Evolutionary conservation across 1,140 invertebrate genomes (phyloP).

Genomic region (Solenopsis invicta): DNA sequence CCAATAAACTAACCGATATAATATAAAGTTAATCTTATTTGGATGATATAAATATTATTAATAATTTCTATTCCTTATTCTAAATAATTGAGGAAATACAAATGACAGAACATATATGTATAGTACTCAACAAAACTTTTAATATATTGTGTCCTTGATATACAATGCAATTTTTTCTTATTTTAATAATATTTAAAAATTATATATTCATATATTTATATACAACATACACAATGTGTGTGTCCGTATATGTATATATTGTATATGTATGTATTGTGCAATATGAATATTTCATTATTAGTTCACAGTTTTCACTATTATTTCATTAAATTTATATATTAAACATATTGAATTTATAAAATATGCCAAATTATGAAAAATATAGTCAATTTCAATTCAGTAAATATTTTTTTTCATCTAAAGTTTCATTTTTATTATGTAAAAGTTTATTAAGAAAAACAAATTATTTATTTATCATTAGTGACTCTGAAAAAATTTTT

Average conservation of each 20-base stretch:
- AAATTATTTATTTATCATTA: constrained; percentile 14
- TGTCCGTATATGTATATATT: too few species aligned
- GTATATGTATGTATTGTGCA: too few species aligned
- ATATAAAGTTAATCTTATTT: neutral
- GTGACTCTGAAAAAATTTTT: constrained; percentile 35
- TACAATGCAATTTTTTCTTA: constrained; percentile 37
- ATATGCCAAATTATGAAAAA: constrained; percentile 2
- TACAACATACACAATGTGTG: too few species aligned
- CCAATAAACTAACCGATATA: too few species aligned
- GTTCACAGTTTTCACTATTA: too few species aligned
- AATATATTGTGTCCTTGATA: neutral
- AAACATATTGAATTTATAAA: neutral
- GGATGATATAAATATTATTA: neutral
- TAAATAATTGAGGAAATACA: constrained; percentile 16
- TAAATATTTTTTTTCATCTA: constrained; percentile 51
- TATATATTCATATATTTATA: too few species aligned
- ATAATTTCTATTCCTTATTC: neutral
- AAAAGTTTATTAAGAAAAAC: neutral
- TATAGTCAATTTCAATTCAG: constrained; percentile 26
- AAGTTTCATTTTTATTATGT: constrained; percentile 50
- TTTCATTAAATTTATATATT: neutral
- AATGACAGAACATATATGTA: neutral
- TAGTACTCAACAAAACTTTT: constrained; percentile 8
- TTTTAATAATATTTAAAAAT: constrained; percentile 11
- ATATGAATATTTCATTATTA: too few species aligned